phyloP scores from a whole-genome alignment of 2,113 vertebrate genomes.

The Oxyura jamaicensis region DNA sequence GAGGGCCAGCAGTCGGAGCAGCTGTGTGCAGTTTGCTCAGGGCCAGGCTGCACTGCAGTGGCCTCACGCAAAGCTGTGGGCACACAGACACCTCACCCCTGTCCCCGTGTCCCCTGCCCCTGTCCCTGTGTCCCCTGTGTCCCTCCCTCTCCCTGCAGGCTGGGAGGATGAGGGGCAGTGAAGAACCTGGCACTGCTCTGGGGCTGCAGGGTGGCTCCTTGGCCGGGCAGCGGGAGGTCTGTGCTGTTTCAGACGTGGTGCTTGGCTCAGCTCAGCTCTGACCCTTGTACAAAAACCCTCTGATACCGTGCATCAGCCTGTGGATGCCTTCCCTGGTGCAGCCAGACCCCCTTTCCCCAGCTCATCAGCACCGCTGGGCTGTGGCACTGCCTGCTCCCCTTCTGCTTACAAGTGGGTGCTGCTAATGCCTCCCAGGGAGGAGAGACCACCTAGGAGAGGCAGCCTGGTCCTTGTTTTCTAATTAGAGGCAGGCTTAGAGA shows the following conservation, averaged over 20 bases:
- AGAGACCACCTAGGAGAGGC: background rate
- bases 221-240: background rate
- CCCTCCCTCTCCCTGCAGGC: fast-evolving
- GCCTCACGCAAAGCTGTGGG: background rate
- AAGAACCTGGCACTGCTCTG: background rate
- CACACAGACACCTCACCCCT: background rate
- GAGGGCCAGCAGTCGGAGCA: constrained; percentile 1
- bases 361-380: background rate
- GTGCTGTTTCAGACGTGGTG: background rate
- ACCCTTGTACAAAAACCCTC: too few relatives aligned
- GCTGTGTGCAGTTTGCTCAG: background rate
- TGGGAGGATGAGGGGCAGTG: fast-evolving
- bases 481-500: background rate
- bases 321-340: background rate
- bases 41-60: background rate
- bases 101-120: background rate
- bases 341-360: too few relatives aligned
- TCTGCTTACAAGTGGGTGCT: background rate
- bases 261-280: background rate
- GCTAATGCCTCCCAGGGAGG: background rate
- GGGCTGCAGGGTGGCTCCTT: background rate
- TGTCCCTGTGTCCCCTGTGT: too few relatives aligned
- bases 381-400: background rate
- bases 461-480: background rate
- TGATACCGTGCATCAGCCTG: background rate